These are phyloP conservation scores for Drosophila lacicola DNA, from an alignment of 2,888 invertebrate species.

Conservation along the genomic window DNA sequence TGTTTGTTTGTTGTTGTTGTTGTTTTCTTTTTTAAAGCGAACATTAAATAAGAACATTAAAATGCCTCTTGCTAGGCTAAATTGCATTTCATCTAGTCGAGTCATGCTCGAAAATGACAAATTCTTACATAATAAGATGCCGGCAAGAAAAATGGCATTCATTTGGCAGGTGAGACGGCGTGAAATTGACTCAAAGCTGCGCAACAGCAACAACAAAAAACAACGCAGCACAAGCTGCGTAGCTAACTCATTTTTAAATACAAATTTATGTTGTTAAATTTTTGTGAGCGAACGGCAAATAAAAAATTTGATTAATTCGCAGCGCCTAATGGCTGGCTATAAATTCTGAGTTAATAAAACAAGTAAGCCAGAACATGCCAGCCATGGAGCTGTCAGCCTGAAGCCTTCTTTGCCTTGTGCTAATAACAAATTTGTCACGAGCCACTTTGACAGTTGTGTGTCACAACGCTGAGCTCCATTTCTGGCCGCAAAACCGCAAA, in stretches of 20 bases:
- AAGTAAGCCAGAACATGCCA: constrained; percentile 25
- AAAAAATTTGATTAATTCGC: constrained; percentile 80
- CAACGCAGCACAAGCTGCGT: constrained; percentile 44
- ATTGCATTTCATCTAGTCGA: constrained; percentile 73
- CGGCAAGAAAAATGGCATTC: constrained; percentile 70
- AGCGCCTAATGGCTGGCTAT: constrained; percentile 78
- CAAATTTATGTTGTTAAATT: constrained; percentile 81
- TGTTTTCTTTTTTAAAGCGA: constrained; percentile 24
- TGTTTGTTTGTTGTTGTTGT: constrained; percentile 19
- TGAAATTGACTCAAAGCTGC: constrained; percentile 64
- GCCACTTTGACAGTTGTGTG: constrained; percentile 81
- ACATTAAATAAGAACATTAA: constrained; percentile 70
- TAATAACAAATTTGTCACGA: constrained; percentile 81
- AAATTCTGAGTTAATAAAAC: constrained; percentile 82
- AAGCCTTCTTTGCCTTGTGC: constrained; percentile 43
- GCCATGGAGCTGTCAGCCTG: constrained; percentile 34
- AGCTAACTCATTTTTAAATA: constrained; percentile 83
- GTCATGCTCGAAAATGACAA: constrained; percentile 77
- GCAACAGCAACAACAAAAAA: constrained; percentile 3
- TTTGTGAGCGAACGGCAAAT: constrained; percentile 41
- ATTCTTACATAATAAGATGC: constrained; percentile 73
- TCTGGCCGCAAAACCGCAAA: constrained; percentile 46
- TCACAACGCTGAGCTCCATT: constrained; percentile 57
- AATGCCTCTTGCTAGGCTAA: constrained; percentile 60
- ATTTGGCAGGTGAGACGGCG: constrained; percentile 76